Evolutionary conservation across 2,797 vertebrate species (phyloP), one percentile per base, ranked within the genome.

Genomic region (Thunnus albacares): DNA sequence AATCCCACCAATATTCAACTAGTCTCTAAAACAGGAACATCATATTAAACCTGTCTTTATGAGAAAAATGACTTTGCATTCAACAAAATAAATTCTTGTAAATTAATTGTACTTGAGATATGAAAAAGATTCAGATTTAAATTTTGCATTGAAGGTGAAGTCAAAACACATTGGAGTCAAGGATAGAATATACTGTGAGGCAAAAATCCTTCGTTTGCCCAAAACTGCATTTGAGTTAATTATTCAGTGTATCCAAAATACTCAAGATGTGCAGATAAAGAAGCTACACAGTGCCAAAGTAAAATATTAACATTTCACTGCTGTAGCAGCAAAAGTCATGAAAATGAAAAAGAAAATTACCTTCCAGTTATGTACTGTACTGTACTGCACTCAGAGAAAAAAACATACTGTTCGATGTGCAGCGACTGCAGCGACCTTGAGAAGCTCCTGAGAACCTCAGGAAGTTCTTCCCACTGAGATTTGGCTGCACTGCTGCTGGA

Each of bases 391-490:
- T 20, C 43, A 18, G 45, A 71, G 43, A 51, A 45, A 51, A 18
- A 47, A 49, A 47, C 4, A 47, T 17, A 8, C 70, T 28, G 49
- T 1, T 38, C 59, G 0, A 51, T 35, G 30, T 35, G 17, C 33
- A 51, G 69, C 28, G 82, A 81, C 74, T 68, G 72, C 60, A 14
- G 73, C 35, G 83, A 92, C 85, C 87, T 89, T 77, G 81, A 83
- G 85, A 77, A 79, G 81, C 87, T 87, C 70, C 57, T 20, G 79
- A 87, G 85, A 87, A 88, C 63, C 83, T 88, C 73, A 6, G 80
- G 83, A 91, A 92, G 86, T 90, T 90, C 71, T 86, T 82, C 85
- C 94, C 92, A 28, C 87, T 51, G 93, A 94, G 93, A 92, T 75
- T 82, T 75, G 77, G 78, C 84, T 83, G 88, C 83, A 80, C 90